Evolutionary conservation across 2,797 vertebrate species (phyloP).

Genomic region (Pseudopleuronectes americanus): DNA sequence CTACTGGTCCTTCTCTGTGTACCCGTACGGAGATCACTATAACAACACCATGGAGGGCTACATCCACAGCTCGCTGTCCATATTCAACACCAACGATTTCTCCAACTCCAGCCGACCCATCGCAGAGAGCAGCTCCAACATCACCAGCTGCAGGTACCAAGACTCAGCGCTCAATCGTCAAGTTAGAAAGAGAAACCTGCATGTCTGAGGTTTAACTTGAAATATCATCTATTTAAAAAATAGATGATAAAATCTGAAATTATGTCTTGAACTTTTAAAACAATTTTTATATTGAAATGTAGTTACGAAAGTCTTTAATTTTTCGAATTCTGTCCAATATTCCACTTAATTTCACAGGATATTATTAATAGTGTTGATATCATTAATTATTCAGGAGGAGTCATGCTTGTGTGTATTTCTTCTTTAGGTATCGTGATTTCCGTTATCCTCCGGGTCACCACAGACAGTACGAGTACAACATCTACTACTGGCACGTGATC

Average conservation of each 20-base stretch:
- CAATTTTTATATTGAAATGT: background rate
- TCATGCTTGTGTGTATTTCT: background rate
- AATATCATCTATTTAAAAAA: background rate
- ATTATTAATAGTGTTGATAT: too few relatives aligned
- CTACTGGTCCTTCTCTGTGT: constrained; percentile 95
- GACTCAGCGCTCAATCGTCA: too few relatives aligned
- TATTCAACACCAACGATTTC: constrained; percentile 88
- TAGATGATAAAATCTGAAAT: too few relatives aligned
- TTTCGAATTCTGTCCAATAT: too few relatives aligned
- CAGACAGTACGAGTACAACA: constrained; percentile 88
- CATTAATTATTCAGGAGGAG: too few relatives aligned
- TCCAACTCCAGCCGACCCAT: constrained; percentile 77
- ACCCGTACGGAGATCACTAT: constrained; percentile 83
- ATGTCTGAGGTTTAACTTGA: too few relatives aligned
- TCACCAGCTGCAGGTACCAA: constrained; percentile 88
- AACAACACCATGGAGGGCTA: constrained; percentile 90
- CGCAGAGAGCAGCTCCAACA: constrained; percentile 34
- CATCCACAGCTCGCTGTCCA: constrained; percentile 91
- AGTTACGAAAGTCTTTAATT: background rate
- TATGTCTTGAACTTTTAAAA: background rate
- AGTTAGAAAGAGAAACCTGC: too few relatives aligned
- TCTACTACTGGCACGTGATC: constrained; percentile 93
- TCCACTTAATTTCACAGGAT: too few relatives aligned
- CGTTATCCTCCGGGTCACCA: constrained; percentile 89
- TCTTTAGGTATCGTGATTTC: constrained; percentile 91